Base-by-base conservation (phyloP, 2,888 invertebrate genomes). In the Drosophila ezoana region DNA sequence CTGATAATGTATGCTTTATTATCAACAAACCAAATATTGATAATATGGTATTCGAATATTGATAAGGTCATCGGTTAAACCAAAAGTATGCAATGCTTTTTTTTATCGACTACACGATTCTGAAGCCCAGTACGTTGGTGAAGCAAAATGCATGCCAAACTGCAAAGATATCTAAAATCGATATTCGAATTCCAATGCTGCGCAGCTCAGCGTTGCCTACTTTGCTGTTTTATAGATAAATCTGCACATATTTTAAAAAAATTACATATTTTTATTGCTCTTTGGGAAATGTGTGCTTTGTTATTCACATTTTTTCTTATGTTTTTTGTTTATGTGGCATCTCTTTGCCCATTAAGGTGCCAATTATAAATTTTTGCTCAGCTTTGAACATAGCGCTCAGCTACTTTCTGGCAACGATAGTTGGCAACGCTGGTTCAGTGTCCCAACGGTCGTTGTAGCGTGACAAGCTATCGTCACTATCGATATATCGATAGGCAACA, bases 21-120 rank as follows among this genome's bases (percentile, higher is more conserved):
- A 74, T 74, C 71, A 75, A 52, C 64, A 65, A 56, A 16, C 40
- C 14, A 8, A 1, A 28, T n/a, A 59, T 65, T 63, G 72, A 73
- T 74, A 73, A 73, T 11, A 14, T 20, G 57, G 61, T 32, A 18
- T 37, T 61, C 32, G 13, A 28, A 8, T n/a, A 13, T 38, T 44
- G 73, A 73, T 73, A 73, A 63, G 73, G 40, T 11, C 16, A 63
- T 35, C 13, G 20, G 14, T 23, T 10, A 35, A 13, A 10, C 28
- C 9, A 13, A 45, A 61, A 62, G 51, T 64, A 53, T 63, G 53
- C 63, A 47, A 45, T 23, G 43, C 4, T 49, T 53, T 23, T 23
- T 9, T 33, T 11, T 11, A 14, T 43, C 43, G 13, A 33, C 9
- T 10, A 10, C 11, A 5, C 9, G 11, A 9, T 14, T 4, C 18